Conservation (phyloP, 1,140 invertebrate genomes). For the Brachionus manjavacas region DNA sequence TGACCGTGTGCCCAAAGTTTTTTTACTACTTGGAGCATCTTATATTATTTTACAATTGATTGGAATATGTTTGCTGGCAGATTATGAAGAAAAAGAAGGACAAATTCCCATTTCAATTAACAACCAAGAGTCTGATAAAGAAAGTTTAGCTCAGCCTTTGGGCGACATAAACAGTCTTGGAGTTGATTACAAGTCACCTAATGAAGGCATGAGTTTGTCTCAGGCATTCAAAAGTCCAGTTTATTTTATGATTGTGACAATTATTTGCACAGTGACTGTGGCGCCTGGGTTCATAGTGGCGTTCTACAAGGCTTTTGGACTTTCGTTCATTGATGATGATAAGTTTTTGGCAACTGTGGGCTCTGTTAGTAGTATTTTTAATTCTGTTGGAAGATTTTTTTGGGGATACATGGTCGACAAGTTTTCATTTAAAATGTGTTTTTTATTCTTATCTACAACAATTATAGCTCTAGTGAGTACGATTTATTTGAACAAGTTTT, state of each 20-base stretch:
- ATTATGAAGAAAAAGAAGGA: conserved; percentile 42
- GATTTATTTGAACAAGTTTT: background rate
- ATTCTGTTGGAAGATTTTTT: conserved; percentile 46
- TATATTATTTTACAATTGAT: conserved; percentile 46
- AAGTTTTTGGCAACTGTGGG: conserved; percentile 48
- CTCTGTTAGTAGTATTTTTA: conserved; percentile 46
- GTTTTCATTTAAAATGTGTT: conserved; percentile 41
- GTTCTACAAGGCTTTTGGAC: conserved; percentile 46
- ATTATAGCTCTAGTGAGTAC: background rate
- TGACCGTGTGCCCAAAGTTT: conserved; percentile 46
- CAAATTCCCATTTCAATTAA: background rate
- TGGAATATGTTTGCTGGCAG: conserved; percentile 18
- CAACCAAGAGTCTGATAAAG: conserved; percentile 8
- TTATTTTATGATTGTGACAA: conserved; percentile 43
- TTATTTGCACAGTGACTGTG: background rate
- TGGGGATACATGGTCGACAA: conserved; percentile 47
- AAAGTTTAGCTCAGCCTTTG: conserved; percentile 34
- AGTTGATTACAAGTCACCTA: conserved; percentile 45
- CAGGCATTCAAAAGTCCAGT: conserved; percentile 43
- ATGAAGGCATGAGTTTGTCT: conserved; percentile 46
- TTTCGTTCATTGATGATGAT: conserved; percentile 47
- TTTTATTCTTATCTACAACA: background rate
- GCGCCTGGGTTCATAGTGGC: background rate
- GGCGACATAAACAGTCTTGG: conserved; percentile 44
- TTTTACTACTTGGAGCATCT: conserved; percentile 44